These are phyloP conservation scores for Odocoileus hemionus DNA, from an alignment of 2,113 vertebrate species.

Conservation along the genomic window DNA sequence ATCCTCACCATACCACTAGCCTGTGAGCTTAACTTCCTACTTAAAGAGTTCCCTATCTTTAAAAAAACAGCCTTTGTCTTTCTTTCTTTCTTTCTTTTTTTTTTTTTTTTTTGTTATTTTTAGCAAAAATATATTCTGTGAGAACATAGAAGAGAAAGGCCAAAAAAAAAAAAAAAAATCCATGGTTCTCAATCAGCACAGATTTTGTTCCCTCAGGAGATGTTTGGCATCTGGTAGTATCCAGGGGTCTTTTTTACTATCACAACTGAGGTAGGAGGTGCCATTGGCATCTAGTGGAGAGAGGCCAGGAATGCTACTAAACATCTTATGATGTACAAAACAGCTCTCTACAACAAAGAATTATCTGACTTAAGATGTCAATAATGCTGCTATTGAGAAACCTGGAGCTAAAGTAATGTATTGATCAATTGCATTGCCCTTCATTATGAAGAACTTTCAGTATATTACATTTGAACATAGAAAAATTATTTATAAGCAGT, in stretches of 20 bases:
- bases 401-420: neutral
- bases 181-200: neutral
- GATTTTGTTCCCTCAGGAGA: neutral
- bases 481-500: neutral
- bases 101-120: neutral
- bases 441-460: neutral
- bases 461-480: neutral
- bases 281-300: neutral
- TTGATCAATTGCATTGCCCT: neutral
- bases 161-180: neutral
- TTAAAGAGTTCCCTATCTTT: neutral
- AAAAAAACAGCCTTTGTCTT: neutral
- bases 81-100: neutral
- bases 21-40: neutral
- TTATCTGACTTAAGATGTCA: neutral
- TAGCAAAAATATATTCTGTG: neutral
- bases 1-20: neutral
- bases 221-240: neutral
- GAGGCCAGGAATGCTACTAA: neutral
- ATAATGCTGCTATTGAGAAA: neutral
- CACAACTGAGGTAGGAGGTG: rapidly evolving
- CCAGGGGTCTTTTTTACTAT: neutral
- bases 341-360: neutral
- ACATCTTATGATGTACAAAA: neutral
- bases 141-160: rapidly evolving